A percentile compares a stretch with the other conserved stretches of the same genome.
Conservation (phyloP, 2,113 vertebrate genomes). For the Callopanchax toddi region DNA sequence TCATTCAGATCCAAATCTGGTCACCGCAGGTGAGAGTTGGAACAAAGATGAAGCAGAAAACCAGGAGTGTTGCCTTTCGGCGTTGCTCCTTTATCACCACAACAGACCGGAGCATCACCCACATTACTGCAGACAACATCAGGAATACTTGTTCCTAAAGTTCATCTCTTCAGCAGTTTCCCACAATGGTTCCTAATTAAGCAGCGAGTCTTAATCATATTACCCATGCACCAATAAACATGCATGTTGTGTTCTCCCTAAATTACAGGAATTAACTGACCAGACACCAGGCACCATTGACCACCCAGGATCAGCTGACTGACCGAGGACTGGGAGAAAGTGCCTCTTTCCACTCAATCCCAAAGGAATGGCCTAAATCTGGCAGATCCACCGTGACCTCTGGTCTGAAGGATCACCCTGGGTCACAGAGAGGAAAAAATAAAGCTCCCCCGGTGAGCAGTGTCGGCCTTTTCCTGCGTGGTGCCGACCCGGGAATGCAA, state of each 20-base stretch:
- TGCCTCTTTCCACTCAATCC: conserved; percentile 54
- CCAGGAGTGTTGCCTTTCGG: too few relatives aligned
- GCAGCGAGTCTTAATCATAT: neutral
- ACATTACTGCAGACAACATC: too few relatives aligned
- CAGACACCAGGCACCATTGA: conserved; percentile 52
- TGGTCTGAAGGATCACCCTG: conserved; percentile 42
- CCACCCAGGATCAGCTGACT: conserved; percentile 65
- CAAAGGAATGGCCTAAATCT: conserved; percentile 67
- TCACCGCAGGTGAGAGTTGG: too few relatives aligned
- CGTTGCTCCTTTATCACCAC: too few relatives aligned
- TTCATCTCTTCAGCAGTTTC: too few relatives aligned
- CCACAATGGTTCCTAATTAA: neutral
- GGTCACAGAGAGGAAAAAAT: conserved; percentile 60
- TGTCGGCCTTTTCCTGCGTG: conserved; percentile 6
- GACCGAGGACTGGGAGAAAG: conserved; percentile 54
- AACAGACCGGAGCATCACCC: too few relatives aligned
- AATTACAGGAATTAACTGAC: conserved; percentile 35
- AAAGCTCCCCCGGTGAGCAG: conserved; percentile 25
- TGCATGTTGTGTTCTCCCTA: conserved; percentile 2
- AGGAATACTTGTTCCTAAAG: too few relatives aligned
- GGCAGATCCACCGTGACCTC: conserved; percentile 60
- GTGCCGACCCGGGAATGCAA: conserved; percentile 26
- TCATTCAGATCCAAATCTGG: too few relatives aligned
- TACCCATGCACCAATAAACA: neutral
- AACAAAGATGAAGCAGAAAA: too few relatives aligned